phyloP scores from a whole-genome alignment of 2,888 invertebrate genomes.

The Microctonus aethiopoides region DNA sequence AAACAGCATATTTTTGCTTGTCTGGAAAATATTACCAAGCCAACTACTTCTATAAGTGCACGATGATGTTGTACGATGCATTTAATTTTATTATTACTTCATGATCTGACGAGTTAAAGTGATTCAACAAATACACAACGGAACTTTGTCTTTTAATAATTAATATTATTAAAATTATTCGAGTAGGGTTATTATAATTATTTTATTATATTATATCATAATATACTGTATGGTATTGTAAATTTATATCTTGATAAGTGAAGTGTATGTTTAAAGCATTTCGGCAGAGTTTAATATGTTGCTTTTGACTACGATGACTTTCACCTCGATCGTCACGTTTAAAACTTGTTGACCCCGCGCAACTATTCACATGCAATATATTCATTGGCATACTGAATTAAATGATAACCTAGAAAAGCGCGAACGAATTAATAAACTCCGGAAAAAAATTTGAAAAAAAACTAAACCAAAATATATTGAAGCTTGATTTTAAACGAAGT shows the following conservation, averaged over 20 bases:
- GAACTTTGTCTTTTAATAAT: neutral
- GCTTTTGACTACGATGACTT: slow-evolving; percentile 16
- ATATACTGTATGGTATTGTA: neutral
- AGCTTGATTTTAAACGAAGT: neutral
- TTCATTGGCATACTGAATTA: neutral
- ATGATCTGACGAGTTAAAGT: neutral
- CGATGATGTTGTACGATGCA: neutral
- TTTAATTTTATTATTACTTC: neutral
- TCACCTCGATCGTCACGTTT: slow-evolving; percentile 15
- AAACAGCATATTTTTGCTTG: neutral
- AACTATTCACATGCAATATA: slow-evolving; percentile 1
- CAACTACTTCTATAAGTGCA: neutral
- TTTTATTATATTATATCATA: neutral
- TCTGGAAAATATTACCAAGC: neutral
- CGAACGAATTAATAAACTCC: neutral
- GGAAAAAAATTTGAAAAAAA: neutral
- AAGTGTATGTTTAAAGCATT: neutral
- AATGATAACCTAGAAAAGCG: neutral
- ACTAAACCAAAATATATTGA: neutral
- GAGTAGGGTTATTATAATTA: no score
- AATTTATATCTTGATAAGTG: neutral
- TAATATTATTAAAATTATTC: neutral
- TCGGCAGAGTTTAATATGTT: neutral
- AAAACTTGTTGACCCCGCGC: slow-evolving; percentile 10
- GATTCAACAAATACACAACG: neutral